Evolutionary conservation across 2,797 vertebrate genomes (phyloP).

Genomic region (Fringilla coelebs): DNA sequence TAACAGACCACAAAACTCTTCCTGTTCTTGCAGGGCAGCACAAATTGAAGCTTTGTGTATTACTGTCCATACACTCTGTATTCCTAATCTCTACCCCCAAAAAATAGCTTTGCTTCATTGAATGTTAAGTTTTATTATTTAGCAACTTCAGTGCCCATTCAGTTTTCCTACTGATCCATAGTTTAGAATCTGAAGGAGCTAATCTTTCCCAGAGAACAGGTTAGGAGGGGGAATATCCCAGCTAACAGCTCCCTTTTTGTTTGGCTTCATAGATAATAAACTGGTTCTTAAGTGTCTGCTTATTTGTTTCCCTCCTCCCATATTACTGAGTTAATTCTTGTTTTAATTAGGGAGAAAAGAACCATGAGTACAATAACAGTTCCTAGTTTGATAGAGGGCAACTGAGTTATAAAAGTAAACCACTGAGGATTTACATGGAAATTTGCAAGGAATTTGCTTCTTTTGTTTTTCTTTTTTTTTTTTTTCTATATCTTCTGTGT

Average conservation of each 20-base stretch:
- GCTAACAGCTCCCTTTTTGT: not conserved
- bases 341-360: not conserved
- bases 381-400: not conserved
- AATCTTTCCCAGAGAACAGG: not conserved
- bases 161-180: not conserved
- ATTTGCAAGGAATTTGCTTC: not conserved
- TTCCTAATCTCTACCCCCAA: not conserved
- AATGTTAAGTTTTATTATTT: not conserved
- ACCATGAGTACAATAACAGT: not conserved
- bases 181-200: not conserved
- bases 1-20: not conserved
- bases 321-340: not conserved
- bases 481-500: not conserved
- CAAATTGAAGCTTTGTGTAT: not conserved
- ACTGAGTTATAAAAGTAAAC: not conserved
- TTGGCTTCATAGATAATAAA: not conserved
- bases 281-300: not conserved
- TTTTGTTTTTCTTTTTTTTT: not conserved
- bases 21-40: not conserved
- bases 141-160: not conserved
- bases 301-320: not conserved
- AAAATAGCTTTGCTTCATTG: not conserved
- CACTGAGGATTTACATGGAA: not conserved
- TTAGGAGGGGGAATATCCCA: rapidly evolving
- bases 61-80: not conserved